Evolutionary conservation across 2,888 invertebrate genomes (phyloP).

Genomic region (Eurytoma adleriae): DNA sequence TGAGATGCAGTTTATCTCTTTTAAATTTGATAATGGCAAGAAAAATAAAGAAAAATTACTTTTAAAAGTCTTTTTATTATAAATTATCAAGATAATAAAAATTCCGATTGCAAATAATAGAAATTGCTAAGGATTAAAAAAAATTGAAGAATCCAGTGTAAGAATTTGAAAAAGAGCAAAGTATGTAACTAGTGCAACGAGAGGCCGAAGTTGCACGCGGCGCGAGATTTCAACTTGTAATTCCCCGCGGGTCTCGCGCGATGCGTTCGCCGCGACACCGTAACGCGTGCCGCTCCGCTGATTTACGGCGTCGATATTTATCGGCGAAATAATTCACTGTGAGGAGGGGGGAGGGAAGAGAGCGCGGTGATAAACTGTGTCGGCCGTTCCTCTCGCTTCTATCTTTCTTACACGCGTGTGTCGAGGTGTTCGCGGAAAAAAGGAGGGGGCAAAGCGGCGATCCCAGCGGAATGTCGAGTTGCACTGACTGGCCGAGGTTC

Average conservation of each 20-base stretch:
- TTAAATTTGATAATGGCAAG: too few relatives aligned
- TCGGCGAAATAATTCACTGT: conserved; percentile 47
- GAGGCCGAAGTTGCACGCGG: not conserved
- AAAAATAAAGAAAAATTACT: too few relatives aligned
- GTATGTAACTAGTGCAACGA: not conserved
- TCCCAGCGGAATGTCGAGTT: too few relatives aligned
- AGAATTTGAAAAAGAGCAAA: too few relatives aligned
- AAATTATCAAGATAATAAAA: too few relatives aligned
- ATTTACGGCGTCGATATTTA: conserved; percentile 48
- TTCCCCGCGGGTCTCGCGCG: conserved; percentile 31
- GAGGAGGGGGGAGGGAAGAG: not conserved
- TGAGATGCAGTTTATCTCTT: too few relatives aligned
- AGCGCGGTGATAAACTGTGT: conserved; percentile 34
- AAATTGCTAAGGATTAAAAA: too few relatives aligned
- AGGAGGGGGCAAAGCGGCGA: not conserved
- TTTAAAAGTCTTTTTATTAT: too few relatives aligned
- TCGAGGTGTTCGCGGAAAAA: not conserved
- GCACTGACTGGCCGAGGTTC: too few relatives aligned
- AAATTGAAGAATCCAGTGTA: too few relatives aligned
- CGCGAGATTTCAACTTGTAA: conserved; percentile 35
- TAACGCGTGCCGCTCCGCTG: conserved; percentile 15
- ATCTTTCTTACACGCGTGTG: conserved; percentile 9
- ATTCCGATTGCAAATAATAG: too few relatives aligned
- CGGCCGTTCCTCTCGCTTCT: not conserved
- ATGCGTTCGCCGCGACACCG: conserved; percentile 23